Base-by-base conservation (phyloP, 2,113 vertebrate species). In the Tauraco erythrolophus region DNA sequence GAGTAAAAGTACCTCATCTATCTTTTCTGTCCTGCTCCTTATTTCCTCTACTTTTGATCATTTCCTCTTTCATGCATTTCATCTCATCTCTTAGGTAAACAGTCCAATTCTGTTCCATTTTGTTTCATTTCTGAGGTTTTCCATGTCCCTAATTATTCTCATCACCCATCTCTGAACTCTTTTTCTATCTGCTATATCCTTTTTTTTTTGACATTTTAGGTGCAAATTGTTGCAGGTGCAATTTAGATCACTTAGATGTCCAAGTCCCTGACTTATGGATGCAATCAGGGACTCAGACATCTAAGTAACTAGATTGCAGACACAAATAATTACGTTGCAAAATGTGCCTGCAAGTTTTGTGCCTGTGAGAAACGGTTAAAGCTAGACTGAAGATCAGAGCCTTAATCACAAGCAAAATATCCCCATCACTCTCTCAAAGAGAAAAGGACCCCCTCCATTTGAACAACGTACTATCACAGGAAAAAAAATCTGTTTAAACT, bases 231-330 rank as follows among this genome's bases (percentile, higher is more conserved):
- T 94, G 86, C 89, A 89, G 66, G 62, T 85, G 95, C 89, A 97
- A 96, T 97, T 96, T 96, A 96, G 92, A 94, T 94, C 94, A 95
- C 97, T 94, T 94, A 94, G 92, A 85, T 95, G 91, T 79, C 94
- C 96, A 80, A 96, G 91, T 87, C 89, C 23, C 93, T 96, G 95
- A 92, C 94, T 95, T 96, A 95, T 51, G 81, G 95, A 94, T 97
- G 95, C 96, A 97, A 95, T 97, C 95, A 96, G 48, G 61, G 87
- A 80, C 70, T 74, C 84, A 90, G 93, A 83, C 89, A 93, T 83
- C 84, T 70, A 91, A 96, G 94, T 89, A 95, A 97, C 84, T 82
- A 88, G 89, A 97, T 85, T 96, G 95, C 84, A 96, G 96, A 84
- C 84, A 94, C 84, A 96, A 97, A 95, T 97, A 96, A 97, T 96